Evolutionary conservation across 2,888 invertebrate species (phyloP).

Genomic region (Petrolisthes manimaculis): DNA sequence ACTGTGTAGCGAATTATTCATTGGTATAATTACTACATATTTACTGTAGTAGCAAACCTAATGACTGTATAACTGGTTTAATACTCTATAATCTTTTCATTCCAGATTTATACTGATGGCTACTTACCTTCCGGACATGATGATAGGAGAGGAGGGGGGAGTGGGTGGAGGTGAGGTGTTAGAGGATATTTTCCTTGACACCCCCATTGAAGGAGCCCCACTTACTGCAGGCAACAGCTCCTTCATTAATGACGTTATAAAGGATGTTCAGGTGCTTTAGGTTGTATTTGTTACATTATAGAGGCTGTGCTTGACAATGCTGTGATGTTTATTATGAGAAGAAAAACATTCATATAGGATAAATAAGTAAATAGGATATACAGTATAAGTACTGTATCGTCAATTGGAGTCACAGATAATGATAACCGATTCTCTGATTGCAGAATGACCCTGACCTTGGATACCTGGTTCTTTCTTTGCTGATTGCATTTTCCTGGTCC

Average conservation of each 20-base stretch:
- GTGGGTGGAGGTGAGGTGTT: constrained; percentile 25
- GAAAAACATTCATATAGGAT: too few species aligned
- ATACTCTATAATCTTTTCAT: neutral
- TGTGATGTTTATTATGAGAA: too few species aligned
- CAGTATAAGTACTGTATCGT: too few species aligned
- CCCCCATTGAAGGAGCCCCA: constrained; percentile 44
- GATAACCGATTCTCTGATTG: neutral
- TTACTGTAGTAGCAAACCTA: too few species aligned
- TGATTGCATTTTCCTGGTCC: constrained; percentile 77
- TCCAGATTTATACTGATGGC: neutral
- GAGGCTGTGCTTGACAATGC: too few species aligned
- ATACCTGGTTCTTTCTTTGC: constrained; percentile 59
- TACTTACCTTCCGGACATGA: neutral
- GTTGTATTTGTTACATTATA: too few species aligned
- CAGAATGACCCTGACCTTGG: constrained; percentile 61
- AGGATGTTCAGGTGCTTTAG: neutral
- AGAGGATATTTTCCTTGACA: constrained; percentile 45
- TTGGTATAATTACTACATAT: too few species aligned
- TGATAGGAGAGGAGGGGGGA: constrained; percentile 9
- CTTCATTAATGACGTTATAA: constrained; percentile 14
- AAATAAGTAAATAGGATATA: too few species aligned
- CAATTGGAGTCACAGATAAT: too few species aligned
- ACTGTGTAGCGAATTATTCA: too few species aligned
- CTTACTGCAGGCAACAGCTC: constrained; percentile 30
- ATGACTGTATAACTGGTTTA: too few species aligned